phyloP scores from a whole-genome alignment of 1,140 invertebrate genomes.

The Drosophila funebris region DNA sequence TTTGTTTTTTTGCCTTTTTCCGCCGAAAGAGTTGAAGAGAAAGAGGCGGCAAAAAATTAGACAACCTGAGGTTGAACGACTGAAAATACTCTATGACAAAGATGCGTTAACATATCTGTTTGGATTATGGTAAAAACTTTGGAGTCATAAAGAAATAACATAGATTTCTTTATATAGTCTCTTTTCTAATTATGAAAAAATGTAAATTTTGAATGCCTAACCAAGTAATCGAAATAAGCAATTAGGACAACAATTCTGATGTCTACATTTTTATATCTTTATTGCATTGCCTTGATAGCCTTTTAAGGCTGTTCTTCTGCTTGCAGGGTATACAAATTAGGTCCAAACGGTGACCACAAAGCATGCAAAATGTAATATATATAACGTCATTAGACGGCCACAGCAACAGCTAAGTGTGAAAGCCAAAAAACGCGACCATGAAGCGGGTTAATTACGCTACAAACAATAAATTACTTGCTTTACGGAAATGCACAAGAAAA shows the following conservation, averaged over 20 bases:
- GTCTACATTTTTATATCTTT: neutral
- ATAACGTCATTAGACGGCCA: slow-evolving; percentile 63
- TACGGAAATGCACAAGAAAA: slow-evolving; percentile 41
- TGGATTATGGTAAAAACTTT: no score
- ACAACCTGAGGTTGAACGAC: neutral
- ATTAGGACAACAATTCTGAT: neutral
- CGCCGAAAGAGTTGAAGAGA: neutral
- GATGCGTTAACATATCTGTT: neutral
- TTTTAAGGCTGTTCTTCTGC: neutral
- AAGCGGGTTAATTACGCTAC: slow-evolving; percentile 76
- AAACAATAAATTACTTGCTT: slow-evolving; percentile 76
- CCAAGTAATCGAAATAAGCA: no score
- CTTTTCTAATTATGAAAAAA: no score
- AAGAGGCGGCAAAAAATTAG: neutral
- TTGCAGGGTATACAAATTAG: slow-evolving; percentile 29
- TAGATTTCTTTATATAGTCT: no score
- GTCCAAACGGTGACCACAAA: neutral
- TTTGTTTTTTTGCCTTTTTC: slow-evolving; percentile 8
- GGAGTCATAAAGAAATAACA: no score
- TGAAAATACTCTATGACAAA: neutral
- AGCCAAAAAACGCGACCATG: slow-evolving; percentile 58
- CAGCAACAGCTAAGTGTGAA: slow-evolving; percentile 55
- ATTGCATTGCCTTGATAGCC: no score
- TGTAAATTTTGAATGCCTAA: no score
- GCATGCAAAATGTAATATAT: slow-evolving; percentile 55